Evolutionary conservation across 2,113 vertebrate species (phyloP).

Genomic region (Rhabdomys dilectus): DNA sequence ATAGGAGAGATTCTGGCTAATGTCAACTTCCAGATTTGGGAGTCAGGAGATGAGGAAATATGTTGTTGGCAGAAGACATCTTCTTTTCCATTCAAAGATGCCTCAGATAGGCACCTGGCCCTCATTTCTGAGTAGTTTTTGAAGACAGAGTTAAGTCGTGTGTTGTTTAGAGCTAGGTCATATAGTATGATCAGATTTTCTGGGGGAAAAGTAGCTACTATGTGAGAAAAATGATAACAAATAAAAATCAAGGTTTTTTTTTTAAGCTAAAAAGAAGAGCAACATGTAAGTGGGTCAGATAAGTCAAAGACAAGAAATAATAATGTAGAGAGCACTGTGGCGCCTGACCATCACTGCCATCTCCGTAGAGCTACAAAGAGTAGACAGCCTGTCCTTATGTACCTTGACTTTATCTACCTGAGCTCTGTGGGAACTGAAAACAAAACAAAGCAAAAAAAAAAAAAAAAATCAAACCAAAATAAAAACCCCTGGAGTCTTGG

Average conservation of each 20-base stretch:
- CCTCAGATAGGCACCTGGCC: not conserved
- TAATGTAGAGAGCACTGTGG: not conserved
- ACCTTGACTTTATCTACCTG: not conserved
- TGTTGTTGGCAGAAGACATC: conserved; percentile 20
- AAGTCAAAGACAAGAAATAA: not conserved
- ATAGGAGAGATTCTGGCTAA: conserved; percentile 34
- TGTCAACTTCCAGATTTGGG: conserved; percentile 1
- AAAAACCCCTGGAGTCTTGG: not conserved
- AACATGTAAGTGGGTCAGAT: not conserved
- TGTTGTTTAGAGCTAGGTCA: not conserved
- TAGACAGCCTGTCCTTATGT: not conserved
- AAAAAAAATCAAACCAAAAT: not conserved
- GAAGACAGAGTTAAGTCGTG: not conserved
- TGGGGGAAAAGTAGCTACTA: not conserved
- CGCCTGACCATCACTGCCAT: not conserved
- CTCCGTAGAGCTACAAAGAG: not conserved
- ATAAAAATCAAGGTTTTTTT: not conserved
- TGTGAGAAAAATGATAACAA: not conserved
- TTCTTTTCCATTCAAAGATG: conserved; percentile 30
- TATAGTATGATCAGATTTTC: no score
- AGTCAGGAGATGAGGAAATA: conserved; percentile 36
- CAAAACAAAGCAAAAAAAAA: not conserved
- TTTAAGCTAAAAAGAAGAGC: not conserved
- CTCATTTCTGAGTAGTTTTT: conserved; percentile 26
- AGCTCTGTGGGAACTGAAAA: not conserved